Evolutionary conservation across 2,797 vertebrate species (phyloP).

Genomic region (Pipistrellus nathusii): DNA sequence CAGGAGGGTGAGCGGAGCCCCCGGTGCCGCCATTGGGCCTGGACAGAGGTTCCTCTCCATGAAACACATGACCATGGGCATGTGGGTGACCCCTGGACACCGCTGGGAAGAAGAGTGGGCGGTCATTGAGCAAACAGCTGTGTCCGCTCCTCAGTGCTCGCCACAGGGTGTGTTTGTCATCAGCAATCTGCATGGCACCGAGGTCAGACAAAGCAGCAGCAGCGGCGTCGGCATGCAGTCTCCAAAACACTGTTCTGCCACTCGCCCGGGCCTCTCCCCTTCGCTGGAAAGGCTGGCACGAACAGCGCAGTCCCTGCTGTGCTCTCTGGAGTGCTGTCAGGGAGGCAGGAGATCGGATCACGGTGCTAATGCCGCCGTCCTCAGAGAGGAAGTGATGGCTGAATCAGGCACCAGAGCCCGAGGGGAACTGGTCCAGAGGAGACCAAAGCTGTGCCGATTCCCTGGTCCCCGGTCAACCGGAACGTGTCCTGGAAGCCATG

Average conservation of each 20-base stretch:
- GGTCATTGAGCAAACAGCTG: not conserved
- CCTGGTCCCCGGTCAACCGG: not conserved
- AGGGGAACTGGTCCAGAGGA: not conserved
- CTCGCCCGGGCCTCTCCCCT: not conserved
- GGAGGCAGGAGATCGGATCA: conserved; percentile 35
- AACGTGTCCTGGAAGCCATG: not conserved
- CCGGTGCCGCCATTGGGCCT: too few relatives aligned
- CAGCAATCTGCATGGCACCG: conserved; percentile 20
- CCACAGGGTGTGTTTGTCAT: conserved; percentile 37
- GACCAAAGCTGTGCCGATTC: not conserved
- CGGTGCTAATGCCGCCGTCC: not conserved
- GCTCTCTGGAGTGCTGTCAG: conserved; percentile 39
- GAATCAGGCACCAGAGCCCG: conserved; percentile 33
- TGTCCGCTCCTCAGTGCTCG: not conserved
- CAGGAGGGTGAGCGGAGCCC: not conserved
- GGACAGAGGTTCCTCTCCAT: not conserved
- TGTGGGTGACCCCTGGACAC: not conserved
- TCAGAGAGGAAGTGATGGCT: conserved; percentile 40
- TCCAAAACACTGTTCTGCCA: not conserved
- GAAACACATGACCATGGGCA: not conserved
- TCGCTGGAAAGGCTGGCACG: conserved; percentile 31
- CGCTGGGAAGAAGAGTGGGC: not conserved
- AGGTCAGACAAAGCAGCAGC: conserved; percentile 32
- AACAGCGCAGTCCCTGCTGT: not conserved
- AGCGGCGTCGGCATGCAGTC: conserved; percentile 39